These are phyloP conservation scores for Leptogaster cylindrica DNA, from an alignment of 2,888 invertebrate species.

Conservation along the genomic window DNA sequence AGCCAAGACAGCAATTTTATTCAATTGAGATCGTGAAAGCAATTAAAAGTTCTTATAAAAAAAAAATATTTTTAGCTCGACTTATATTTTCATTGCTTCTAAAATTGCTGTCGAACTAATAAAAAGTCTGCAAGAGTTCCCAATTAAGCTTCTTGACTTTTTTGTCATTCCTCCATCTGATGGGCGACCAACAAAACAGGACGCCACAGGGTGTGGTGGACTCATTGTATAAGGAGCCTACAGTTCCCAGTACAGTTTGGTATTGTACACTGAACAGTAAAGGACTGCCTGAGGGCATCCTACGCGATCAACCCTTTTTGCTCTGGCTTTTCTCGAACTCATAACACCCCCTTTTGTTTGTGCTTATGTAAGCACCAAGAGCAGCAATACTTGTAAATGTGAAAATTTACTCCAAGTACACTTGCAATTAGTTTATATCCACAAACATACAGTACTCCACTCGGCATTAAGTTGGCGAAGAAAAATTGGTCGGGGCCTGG, in stretches of 20 bases:
- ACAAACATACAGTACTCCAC: slow-evolving; percentile 30
- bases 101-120: slow-evolving; percentile 40
- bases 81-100: slow-evolving; percentile 37
- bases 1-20: slow-evolving; percentile 25
- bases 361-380: neutral
- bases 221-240: neutral
- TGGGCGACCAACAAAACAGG: neutral
- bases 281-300: neutral
- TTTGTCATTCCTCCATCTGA: slow-evolving; percentile 19
- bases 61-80: slow-evolving; percentile 27
- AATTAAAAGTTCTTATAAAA: slow-evolving; percentile 27
- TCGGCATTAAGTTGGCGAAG: slow-evolving; percentile 34
- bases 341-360: neutral
- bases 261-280: neutral
- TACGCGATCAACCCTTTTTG: neutral
- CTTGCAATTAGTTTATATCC: slow-evolving; percentile 39
- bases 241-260: too few relatives aligned
- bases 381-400: slow-evolving; percentile 29
- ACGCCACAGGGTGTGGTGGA: neutral
- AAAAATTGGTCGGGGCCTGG: slow-evolving; percentile 27
- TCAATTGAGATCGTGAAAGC: slow-evolving; percentile 33
- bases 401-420: slow-evolving; percentile 27
- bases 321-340: neutral
- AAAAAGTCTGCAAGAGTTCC: slow-evolving; percentile 31
- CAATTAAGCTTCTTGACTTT: slow-evolving; percentile 38